phyloP scores from a whole-genome alignment of 2,113 vertebrate genomes.

The Microtus oregoni region DNA sequence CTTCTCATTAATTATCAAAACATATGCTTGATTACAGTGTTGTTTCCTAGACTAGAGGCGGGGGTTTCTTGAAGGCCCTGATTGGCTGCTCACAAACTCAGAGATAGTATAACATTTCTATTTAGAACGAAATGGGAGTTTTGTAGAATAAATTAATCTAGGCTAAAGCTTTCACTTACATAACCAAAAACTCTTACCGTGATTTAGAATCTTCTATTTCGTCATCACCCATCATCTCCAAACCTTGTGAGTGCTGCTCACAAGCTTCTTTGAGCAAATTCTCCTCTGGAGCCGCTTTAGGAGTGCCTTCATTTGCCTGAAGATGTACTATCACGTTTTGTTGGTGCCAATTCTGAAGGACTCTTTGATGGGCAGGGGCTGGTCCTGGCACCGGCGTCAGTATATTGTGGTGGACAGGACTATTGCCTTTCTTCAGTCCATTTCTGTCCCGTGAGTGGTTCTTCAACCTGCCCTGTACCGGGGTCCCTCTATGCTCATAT shows the following conservation, averaged over 20 bases:
- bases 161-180: constrained; percentile 58
- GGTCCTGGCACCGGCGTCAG: constrained; percentile 90
- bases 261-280: constrained; percentile 88
- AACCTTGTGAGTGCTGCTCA: constrained; percentile 85
- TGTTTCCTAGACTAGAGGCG: not conserved
- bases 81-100: constrained; percentile 36
- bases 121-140: constrained; percentile 61
- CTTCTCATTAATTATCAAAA: constrained; percentile 31
- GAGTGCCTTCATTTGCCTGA: constrained; percentile 88
- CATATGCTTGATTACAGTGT: not conserved
- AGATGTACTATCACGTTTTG: constrained; percentile 91
- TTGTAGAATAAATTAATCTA: constrained; percentile 55
- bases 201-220: constrained; percentile 89
- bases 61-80: not conserved
- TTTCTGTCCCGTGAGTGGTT: constrained; percentile 95
- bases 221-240: constrained; percentile 90
- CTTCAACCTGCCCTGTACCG: constrained; percentile 93
- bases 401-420: constrained; percentile 93
- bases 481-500: constrained; percentile 93
- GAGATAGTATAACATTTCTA: constrained; percentile 50
- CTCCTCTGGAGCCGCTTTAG: constrained; percentile 86
- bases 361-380: constrained; percentile 89
- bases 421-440: constrained; percentile 90
- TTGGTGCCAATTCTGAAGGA: constrained; percentile 91
- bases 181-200: constrained; percentile 90